Base-by-base conservation (phyloP, 2,888 invertebrate genomes). In the Geotrupes spiniger region DNA sequence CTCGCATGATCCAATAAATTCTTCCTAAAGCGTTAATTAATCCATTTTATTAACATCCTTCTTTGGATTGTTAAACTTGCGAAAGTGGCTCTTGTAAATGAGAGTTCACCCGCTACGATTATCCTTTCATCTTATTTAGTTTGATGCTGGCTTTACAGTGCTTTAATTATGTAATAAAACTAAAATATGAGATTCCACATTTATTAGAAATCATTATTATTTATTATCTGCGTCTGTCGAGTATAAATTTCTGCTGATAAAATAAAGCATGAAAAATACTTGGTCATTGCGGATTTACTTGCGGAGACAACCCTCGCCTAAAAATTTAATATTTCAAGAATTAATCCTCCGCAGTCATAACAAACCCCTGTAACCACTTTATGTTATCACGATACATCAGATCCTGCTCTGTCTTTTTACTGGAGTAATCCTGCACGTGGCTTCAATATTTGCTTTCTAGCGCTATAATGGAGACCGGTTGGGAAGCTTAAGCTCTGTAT, bases 381-480 rank as follows among this genome's bases (percentile, higher is more conserved):
- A 44, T 51, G 55, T 54, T 53, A 54, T 54, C 57, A 56, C 56
- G 57, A 58, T 58, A 55, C 54, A 53, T 53, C 53, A 52, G 50
- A 51, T 46, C 46, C 49, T 50, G 50, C 55, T 51, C 52, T 52
- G 57, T 57, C 57, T 54, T 57, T 60, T 58, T 56, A 51, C 53
- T 28, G 43, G 51, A 55, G 44, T 60, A 60, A 59, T 58, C 59
- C 58, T 42, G 57, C 62, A 61, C 62, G 62, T 62, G 62, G 54
- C 60, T 49, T 54, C 56, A 56, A 58, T 61, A 57, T 59, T 57
- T 57, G 56, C 54, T 44, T 49, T 56, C 33, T 33, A 6, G 33
- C 33, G 15, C 14, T 12, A 33, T 33, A 33, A 33, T 33, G 33
- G 33, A 33, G 33, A 33, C 33, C 33, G 33, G 33, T 14, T 6